Evolutionary conservation across 2,113 vertebrate genomes (phyloP), one percentile per base, ranked within the genome.

Genomic region (Callithrix jacchus): DNA sequence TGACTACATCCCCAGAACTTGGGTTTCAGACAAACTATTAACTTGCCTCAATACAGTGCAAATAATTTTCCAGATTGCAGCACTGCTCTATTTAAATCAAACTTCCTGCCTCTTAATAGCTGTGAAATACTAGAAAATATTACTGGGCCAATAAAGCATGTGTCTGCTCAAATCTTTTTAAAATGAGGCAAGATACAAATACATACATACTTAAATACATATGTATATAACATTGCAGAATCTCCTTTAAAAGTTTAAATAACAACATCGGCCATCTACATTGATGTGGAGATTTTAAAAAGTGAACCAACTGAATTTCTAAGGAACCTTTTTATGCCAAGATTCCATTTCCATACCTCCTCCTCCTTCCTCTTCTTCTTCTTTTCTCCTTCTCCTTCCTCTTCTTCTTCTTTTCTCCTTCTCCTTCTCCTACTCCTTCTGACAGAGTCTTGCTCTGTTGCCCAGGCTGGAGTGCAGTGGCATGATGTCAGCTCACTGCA

Each of bases 51-150:
- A 35, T 47, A 74, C 47, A 87, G 49, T 54, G 87, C 74, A 93
- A 92, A 94, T 93, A 82, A 70, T 84, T 77, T 80, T 30, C 25
- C 68, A 93, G 58, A 89, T 30, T 79, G 88, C 97, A 83, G 77
- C 35, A 56, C 40, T 84, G 54, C 30, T 93, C 54, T 76, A 12
- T 91, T 95, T 97, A 89, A 95, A 89, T 71, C 76, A 83, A 77
- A 92, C 16, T 80, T 64, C 35, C 74, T 87, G 37, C 42, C 47
- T 58, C n/a, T 93, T 83, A 91, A 87, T 82, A 91, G 93, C 58
- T 49, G 6, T 87, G 87, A 94, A 95, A 92, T 42, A 76, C n/a
- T 74, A 89, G 79, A 96, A 64, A 89, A 58, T 35, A 71, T 66
- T 84, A 30, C 32, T 77, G n/a, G 52, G 25, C 66, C 35, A 89